phyloP scores from a whole-genome alignment of 2,113 vertebrate species.

The Saimiri boliviensis region DNA sequence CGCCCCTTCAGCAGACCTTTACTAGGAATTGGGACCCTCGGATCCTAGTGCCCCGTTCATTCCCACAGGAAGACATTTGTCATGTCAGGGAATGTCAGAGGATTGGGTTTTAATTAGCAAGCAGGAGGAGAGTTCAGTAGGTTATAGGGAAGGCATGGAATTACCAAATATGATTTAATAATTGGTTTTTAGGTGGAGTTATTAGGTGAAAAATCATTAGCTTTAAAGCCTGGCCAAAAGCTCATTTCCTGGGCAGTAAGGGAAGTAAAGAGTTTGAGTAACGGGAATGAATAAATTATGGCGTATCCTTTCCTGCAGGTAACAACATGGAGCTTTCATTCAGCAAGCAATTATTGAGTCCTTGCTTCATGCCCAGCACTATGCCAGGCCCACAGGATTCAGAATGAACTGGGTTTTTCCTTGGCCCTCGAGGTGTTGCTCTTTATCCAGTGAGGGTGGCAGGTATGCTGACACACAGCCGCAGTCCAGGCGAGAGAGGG shows the following conservation, averaged over 20 bases:
- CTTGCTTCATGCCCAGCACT: background rate
- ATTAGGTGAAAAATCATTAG: constrained; percentile 60
- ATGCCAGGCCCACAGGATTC: background rate
- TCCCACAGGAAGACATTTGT: constrained; percentile 76
- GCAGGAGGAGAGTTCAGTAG: constrained; percentile 53
- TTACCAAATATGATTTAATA: constrained; percentile 43
- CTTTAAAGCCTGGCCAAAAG: constrained; percentile 32
- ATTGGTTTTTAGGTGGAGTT: constrained; percentile 63
- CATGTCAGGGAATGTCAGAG: constrained; percentile 61
- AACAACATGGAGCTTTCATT: background rate
- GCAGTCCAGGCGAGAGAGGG: background rate
- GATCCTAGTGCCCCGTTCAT: constrained; percentile 22
- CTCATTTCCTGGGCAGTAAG: constrained; percentile 34
- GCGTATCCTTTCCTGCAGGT: constrained; percentile 1
- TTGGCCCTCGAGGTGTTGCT: background rate
- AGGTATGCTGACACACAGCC: background rate
- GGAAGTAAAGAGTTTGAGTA: background rate
- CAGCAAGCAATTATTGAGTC: background rate
- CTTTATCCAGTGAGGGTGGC: background rate
- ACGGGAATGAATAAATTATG: background rate
- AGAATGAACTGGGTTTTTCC: background rate
- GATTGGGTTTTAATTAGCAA: constrained; percentile 74
- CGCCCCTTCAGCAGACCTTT: background rate
- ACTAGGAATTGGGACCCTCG: background rate
- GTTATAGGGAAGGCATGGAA: constrained; percentile 34